These are phyloP conservation scores for Sebastes iracundus DNA, from an alignment of 2,797 vertebrate genomes.

Conservation along the genomic window DNA sequence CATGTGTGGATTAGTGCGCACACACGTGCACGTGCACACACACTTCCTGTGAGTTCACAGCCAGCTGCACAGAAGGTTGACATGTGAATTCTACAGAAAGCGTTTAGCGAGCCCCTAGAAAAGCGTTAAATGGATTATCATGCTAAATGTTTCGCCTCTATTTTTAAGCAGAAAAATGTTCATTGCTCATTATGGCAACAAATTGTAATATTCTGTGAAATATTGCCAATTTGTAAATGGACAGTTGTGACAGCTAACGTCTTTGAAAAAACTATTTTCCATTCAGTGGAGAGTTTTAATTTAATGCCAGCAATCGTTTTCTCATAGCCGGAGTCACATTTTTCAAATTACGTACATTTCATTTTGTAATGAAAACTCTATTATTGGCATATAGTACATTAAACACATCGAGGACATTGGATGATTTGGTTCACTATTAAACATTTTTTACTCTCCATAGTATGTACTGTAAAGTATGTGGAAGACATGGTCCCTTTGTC, in stretches of 20 bases:
- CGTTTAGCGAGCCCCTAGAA: neutral
- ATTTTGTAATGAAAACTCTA: neutral
- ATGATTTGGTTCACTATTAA: neutral
- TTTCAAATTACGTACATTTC: neutral
- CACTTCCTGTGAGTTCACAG: constrained; percentile 79
- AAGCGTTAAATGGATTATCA: neutral
- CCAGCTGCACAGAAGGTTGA: constrained; percentile 60
- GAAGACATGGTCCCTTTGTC: neutral
- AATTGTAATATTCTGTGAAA: neutral
- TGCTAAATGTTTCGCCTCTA: neutral
- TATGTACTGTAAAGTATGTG: neutral
- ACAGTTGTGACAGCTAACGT: neutral
- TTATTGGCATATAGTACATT: neutral
- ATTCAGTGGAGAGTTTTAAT: neutral
- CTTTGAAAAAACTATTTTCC: neutral
- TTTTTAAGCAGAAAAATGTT: neutral
- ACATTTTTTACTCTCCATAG: neutral
- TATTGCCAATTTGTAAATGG: neutral
- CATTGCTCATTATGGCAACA: neutral
- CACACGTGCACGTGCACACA: constrained; percentile 3
- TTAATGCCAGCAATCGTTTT: neutral
- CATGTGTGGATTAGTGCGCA: constrained; percentile 12
- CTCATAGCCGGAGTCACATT: neutral
- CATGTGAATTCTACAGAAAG: constrained; percentile 26
- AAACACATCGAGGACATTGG: neutral